Evolutionary conservation across 1,140 invertebrate species (phyloP).

Genomic region (Bombus turneri): DNA sequence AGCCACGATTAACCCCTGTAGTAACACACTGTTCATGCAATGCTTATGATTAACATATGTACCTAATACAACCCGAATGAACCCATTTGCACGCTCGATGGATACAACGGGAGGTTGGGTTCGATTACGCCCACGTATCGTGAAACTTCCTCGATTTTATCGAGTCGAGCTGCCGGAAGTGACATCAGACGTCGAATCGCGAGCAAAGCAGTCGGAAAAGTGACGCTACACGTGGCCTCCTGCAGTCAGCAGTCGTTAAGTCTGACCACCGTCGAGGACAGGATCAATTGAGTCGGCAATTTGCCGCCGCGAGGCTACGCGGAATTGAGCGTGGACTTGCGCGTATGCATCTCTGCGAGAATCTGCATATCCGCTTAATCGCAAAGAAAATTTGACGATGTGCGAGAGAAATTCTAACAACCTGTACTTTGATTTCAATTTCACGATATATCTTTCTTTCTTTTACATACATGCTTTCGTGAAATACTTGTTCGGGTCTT

Average conservation of each 20-base stretch:
- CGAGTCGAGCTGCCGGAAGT: conserved; percentile 57
- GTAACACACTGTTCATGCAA: neutral
- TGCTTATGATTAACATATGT: neutral
- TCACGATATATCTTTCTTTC: neutral
- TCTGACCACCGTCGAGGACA: conserved; percentile 52
- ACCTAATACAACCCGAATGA: neutral
- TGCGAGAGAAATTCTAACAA: neutral
- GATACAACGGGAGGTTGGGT: conserved; percentile 3
- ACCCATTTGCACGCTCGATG: conserved; percentile 6
- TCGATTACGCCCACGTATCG: conserved; percentile 25
- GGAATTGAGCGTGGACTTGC: conserved; percentile 52
- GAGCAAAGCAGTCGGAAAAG: conserved; percentile 40
- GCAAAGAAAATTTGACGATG: neutral
- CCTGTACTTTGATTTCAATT: too few relatives aligned
- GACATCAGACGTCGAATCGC: conserved; percentile 43
- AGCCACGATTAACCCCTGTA: neutral
- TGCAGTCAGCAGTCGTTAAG: conserved; percentile 49
- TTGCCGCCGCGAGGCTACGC: conserved; percentile 47
- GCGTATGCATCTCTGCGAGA: conserved; percentile 3
- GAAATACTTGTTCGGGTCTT: neutral
- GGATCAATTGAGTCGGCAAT: conserved; percentile 62
- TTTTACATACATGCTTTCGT: too few relatives aligned
- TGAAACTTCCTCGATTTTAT: conserved; percentile 52
- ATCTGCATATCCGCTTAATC: conserved; percentile 52
- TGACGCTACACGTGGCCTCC: conserved; percentile 49